Evolutionary conservation across 2,888 invertebrate genomes (phyloP).

Genomic region (Caenorhabditis uteleia): DNA sequence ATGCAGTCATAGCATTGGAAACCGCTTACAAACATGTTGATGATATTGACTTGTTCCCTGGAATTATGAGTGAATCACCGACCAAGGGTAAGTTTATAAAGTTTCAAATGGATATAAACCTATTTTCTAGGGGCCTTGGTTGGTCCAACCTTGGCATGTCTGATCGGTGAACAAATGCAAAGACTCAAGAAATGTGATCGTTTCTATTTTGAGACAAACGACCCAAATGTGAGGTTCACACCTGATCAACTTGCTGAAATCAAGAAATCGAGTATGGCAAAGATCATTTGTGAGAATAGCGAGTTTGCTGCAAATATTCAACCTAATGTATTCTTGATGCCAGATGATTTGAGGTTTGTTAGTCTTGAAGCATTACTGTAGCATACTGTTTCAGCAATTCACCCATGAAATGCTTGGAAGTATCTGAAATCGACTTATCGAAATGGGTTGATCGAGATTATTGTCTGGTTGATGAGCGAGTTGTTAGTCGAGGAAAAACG

Average conservation of each 20-base stretch:
- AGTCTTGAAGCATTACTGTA: not conserved
- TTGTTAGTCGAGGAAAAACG: constrained; percentile 66
- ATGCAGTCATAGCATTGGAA: constrained; percentile 71
- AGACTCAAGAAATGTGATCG: constrained; percentile 82
- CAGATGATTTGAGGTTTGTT: constrained; percentile 71
- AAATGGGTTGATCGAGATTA: constrained; percentile 69
- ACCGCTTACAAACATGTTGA: constrained; percentile 78
- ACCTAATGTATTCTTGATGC: constrained; percentile 86
- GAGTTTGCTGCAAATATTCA: constrained; percentile 79
- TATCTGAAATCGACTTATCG: constrained; percentile 62
- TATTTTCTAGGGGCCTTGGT: constrained; percentile 80
- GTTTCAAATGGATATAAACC: not conserved
- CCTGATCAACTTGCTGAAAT: constrained; percentile 81
- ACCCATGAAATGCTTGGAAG: constrained; percentile 64
- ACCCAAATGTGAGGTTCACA: constrained; percentile 64
- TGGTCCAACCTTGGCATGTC: constrained; percentile 90
- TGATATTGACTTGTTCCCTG: constrained; percentile 92
- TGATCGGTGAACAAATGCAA: constrained; percentile 84
- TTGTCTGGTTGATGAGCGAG: constrained; percentile 66
- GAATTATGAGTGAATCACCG: constrained; percentile 83
- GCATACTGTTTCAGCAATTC: constrained; percentile 64
- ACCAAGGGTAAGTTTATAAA: constrained; percentile 72
- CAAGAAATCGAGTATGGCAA: constrained; percentile 83
- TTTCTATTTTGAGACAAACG: constrained; percentile 81
- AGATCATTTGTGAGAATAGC: constrained; percentile 84